phyloP scores from a whole-genome alignment of 2,113 vertebrate species.

The Gasterosteus nipponicus region DNA sequence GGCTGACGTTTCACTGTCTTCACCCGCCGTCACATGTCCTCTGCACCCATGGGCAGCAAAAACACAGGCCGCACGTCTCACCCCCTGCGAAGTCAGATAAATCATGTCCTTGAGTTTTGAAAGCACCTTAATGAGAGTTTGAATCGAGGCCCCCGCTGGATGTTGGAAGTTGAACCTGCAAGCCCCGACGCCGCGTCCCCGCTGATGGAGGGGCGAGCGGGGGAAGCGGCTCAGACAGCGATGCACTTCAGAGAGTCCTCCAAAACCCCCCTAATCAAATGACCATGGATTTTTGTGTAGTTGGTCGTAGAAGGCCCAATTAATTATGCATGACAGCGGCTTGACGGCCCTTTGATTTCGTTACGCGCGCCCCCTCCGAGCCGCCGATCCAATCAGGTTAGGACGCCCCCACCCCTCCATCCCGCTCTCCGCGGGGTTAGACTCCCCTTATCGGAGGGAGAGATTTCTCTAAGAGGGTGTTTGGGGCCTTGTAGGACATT shows the following conservation, averaged over 20 bases:
- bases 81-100: background rate
- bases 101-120: background rate
- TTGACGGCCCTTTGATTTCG: slow-evolving; percentile 93
- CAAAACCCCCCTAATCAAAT: slow-evolving; percentile 93
- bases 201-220: slow-evolving; percentile 63
- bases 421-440: slow-evolving; percentile 69
- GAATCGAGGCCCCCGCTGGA: background rate
- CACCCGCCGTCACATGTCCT: background rate
- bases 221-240: slow-evolving; percentile 74
- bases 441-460: slow-evolving; percentile 83
- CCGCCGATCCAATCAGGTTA: slow-evolving; percentile 93
- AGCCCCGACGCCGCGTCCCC: slow-evolving; percentile 34
- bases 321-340: slow-evolving; percentile 98
- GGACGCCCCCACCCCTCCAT: slow-evolving; percentile 55
- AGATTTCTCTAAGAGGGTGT: slow-evolving; percentile 78
- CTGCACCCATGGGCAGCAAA: background rate
- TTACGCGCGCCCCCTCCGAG: slow-evolving; percentile 85
- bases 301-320: slow-evolving; percentile 87
- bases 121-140: background rate
- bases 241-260: slow-evolving; percentile 87
- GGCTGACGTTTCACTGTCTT: background rate
- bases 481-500: slow-evolving; percentile 74
- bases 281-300: slow-evolving; percentile 95
- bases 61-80: background rate
- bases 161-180: background rate